Conservation (phyloP, 2,113 vertebrate genomes). For the Anolis sagrei region DNA sequence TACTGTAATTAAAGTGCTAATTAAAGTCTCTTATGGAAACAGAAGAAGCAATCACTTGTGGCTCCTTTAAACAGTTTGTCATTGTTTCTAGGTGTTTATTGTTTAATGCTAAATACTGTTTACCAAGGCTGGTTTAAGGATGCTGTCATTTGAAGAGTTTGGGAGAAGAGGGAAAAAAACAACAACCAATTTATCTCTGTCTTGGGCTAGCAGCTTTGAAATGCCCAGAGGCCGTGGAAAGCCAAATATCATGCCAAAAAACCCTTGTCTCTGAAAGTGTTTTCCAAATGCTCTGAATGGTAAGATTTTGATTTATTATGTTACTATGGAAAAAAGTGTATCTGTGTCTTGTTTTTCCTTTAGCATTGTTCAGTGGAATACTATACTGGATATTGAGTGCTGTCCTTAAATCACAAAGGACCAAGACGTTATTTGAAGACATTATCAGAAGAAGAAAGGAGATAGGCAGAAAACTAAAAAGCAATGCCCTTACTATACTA, state of each 20-base stretch:
- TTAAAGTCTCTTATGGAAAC: conserved; percentile 59
- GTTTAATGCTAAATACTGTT: conserved; percentile 60
- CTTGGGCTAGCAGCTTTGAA: conserved; percentile 43
- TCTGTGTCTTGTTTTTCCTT: background rate
- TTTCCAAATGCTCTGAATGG: conserved; percentile 43
- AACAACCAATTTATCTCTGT: conserved; percentile 13
- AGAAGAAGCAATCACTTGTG: conserved; percentile 58
- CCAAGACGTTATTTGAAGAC: background rate
- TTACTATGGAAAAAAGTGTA: background rate
- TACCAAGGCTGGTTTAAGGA: conserved; percentile 46
- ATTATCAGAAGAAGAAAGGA: background rate
- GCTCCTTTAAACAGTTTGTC: conserved; percentile 44
- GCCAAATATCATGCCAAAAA: conserved; percentile 33
- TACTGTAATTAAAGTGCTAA: conserved; percentile 52
- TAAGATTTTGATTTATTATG: conserved; percentile 18
- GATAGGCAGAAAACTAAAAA: background rate
- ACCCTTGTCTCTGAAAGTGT: conserved; percentile 34
- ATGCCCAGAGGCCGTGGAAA: conserved; percentile 22
- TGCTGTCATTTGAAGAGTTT: conserved; percentile 41
- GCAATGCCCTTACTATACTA: background rate
- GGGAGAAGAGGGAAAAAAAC: conserved; percentile 27
- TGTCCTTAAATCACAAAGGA: conserved; percentile 1
- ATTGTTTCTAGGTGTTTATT: conserved; percentile 49
- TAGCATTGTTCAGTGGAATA: background rate
- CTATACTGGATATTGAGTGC: background rate